Evolutionary conservation across 2,797 vertebrate species (phyloP).

Genomic region (Cyclura pinguis): DNA sequence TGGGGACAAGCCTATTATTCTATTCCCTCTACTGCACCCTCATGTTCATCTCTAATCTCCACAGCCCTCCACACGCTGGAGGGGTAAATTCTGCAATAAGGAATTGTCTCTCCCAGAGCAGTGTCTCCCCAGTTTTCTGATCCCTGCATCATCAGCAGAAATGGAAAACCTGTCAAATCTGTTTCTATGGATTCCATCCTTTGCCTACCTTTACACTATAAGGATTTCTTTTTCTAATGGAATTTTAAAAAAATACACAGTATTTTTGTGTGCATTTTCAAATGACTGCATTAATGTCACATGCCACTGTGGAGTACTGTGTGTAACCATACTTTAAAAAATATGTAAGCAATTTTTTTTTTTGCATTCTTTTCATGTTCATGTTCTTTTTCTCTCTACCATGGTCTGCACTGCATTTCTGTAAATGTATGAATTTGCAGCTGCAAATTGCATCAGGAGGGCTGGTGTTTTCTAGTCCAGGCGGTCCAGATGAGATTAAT

Average conservation of each 20-base stretch:
- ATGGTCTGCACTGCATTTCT: too few relatives aligned
- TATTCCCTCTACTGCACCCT: background rate
- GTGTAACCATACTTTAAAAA: background rate
- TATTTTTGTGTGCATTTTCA: background rate
- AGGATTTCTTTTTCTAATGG: too few relatives aligned
- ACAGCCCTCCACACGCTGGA: background rate
- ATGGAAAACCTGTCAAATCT: background rate
- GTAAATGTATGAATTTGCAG: background rate
- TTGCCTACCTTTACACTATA: background rate
- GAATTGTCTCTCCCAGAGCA: background rate
- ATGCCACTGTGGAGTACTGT: background rate
- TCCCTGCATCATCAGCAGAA: background rate
- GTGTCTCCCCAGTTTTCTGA: background rate
- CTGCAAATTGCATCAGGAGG: background rate
- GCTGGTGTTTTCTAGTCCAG: background rate
- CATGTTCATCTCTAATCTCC: background rate
- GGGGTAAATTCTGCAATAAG: background rate
- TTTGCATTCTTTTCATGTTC: background rate
- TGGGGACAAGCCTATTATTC: too few relatives aligned
- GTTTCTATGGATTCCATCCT: background rate
- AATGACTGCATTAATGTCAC: background rate
- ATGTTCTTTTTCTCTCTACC: background rate
- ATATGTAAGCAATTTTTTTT: too few relatives aligned
- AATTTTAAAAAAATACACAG: background rate
- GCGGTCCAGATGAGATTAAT: background rate